phyloP scores from a whole-genome alignment of 2,888 invertebrate genomes.

The Pheosia gnoma region DNA sequence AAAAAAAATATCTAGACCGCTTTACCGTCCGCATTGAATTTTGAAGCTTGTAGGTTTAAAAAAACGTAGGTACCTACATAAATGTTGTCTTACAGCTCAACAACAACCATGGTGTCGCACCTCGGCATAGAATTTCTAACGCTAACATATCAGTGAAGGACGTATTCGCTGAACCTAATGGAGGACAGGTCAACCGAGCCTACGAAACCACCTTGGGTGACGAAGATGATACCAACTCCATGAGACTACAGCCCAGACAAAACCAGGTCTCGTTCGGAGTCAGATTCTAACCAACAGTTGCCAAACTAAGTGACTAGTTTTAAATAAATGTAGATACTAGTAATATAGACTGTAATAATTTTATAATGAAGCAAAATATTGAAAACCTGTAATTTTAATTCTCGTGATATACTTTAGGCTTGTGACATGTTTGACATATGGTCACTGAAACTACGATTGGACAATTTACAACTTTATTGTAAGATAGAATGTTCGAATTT shows the following conservation, averaged over 20 bases:
- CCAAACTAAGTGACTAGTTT: constrained; percentile 50
- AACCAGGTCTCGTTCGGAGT: constrained; percentile 86
- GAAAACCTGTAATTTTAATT: constrained; percentile 43
- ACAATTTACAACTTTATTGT: constrained; percentile 60
- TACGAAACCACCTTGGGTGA: constrained; percentile 88
- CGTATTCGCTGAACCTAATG: constrained; percentile 88
- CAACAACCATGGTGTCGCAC: constrained; percentile 83
- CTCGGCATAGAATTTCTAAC: constrained; percentile 90
- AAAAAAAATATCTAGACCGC: background rate
- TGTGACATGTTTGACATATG: constrained; percentile 38
- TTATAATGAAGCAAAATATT: constrained; percentile 18
- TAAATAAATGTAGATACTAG: constrained; percentile 44
- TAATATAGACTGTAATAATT: constrained; percentile 37
- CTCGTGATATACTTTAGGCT: constrained; percentile 67
- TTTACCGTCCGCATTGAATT: no score
- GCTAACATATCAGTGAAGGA: constrained; percentile 92
- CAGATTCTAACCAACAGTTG: constrained; percentile 68
- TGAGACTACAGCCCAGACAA: constrained; percentile 88
- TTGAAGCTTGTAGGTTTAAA: no score
- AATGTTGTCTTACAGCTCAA: constrained; percentile 72
- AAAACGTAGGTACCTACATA: background rate
- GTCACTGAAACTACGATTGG: constrained; percentile 51
- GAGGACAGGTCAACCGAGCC: constrained; percentile 90
- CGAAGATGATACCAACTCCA: constrained; percentile 88
- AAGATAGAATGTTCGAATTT: constrained; percentile 61